Conservation (phyloP, 2,113 vertebrate species). For the Malurus cyaneus region DNA sequence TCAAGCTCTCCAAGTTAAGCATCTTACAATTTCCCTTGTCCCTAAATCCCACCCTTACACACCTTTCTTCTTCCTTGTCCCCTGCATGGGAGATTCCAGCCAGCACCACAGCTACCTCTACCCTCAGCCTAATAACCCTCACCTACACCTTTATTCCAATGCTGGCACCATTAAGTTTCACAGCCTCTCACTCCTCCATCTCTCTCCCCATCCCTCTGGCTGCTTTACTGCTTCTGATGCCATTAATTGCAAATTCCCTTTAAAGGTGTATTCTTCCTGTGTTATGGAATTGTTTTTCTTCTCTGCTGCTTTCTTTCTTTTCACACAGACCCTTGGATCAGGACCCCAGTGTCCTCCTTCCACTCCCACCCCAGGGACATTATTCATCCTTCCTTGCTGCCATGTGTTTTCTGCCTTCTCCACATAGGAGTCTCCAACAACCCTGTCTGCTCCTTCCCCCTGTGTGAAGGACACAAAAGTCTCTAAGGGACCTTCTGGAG, state of each 20-base stretch:
- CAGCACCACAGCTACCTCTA: neutral
- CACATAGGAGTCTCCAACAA: neutral
- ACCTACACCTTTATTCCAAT: neutral
- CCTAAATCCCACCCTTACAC: neutral
- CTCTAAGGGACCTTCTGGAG: neutral
- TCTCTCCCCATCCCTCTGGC: neutral
- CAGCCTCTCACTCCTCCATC: neutral
- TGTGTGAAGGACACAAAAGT: neutral
- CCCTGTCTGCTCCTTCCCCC: neutral
- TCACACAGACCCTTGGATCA: neutral
- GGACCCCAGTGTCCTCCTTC: neutral
- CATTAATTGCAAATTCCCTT: neutral
- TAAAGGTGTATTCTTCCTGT: neutral
- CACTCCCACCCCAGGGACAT: neutral
- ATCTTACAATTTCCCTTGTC: neutral
- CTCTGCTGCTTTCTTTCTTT: neutral
- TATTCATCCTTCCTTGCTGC: neutral
- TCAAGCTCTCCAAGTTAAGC: neutral
- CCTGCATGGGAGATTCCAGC: neutral
- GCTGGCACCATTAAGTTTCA: neutral
- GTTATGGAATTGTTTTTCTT: neutral
- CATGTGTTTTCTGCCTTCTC: neutral
- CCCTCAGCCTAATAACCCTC: neutral
- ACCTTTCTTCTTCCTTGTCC: neutral
- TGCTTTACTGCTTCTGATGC: neutral